phyloP scores from a whole-genome alignment of 2,797 vertebrate species.

The Aselliscus stoliczkanus region DNA sequence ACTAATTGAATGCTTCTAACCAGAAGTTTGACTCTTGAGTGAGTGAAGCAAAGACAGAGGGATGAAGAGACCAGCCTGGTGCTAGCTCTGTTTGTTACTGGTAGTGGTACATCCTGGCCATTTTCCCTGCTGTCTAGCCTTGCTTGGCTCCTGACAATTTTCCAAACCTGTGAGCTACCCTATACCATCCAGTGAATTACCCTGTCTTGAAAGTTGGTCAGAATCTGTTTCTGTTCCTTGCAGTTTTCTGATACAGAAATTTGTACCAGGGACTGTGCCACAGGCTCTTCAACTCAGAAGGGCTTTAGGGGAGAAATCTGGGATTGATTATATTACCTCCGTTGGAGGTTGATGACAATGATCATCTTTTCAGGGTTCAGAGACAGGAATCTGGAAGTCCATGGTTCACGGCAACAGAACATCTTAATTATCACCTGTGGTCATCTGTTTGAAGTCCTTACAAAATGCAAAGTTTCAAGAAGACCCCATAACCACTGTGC shows the following conservation, averaged over 20 bases:
- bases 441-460: background rate
- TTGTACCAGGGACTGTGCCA: background rate
- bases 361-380: background rate
- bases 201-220: background rate
- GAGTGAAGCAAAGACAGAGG: background rate
- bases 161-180: background rate
- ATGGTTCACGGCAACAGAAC: background rate
- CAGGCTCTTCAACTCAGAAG: background rate
- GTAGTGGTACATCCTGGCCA: background rate
- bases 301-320: background rate
- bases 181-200: background rate
- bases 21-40: background rate
- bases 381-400: background rate
- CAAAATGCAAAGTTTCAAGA: background rate
- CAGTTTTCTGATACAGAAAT: background rate
- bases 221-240: background rate
- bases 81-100: background rate
- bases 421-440: background rate
- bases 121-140: background rate
- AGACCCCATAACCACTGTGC: background rate
- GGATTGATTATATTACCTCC: background rate
- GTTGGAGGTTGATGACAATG: background rate
- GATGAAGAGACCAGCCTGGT: background rate
- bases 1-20: background rate
- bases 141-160: background rate